Percentiles rank a stretch among this genome's conserved stretches.
Conservation (phyloP, 2,888 invertebrate species). For the Leptothorax acervorum region DNA sequence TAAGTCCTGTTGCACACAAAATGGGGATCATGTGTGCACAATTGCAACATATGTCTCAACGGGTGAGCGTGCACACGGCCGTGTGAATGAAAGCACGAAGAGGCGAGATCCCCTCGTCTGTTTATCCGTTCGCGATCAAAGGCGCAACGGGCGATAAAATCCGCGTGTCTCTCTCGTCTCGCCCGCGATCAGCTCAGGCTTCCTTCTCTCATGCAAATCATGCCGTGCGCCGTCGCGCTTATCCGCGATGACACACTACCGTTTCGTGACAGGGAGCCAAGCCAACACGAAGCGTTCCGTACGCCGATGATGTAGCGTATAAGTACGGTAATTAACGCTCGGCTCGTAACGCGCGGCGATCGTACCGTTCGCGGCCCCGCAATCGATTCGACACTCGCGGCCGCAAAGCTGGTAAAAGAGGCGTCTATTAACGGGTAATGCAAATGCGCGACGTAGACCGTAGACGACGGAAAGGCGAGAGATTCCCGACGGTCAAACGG, state of each 20-base stretch:
- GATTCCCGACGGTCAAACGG: constrained; percentile 13
- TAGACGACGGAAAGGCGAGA: not conserved
- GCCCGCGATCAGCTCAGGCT: too few relatives aligned
- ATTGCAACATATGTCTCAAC: constrained; percentile 44
- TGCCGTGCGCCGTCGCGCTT: constrained; percentile 21
- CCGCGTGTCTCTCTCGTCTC: too few relatives aligned
- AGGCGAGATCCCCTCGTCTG: not conserved
- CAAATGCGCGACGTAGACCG: too few relatives aligned
- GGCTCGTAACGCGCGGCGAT: not conserved
- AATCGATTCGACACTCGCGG: too few relatives aligned
- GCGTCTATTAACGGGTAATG: too few relatives aligned
- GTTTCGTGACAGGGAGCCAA: constrained; percentile 33
- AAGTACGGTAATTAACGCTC: constrained; percentile 31
- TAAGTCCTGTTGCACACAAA: constrained; percentile 5
- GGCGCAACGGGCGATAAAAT: too few relatives aligned
- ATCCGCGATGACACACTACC: constrained; percentile 35
- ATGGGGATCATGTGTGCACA: constrained; percentile 26
- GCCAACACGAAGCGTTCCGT: not conserved
- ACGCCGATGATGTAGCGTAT: constrained; percentile 4
- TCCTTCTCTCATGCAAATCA: constrained; percentile 20
- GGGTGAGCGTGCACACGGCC: not conserved
- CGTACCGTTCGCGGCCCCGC: too few relatives aligned
- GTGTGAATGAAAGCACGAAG: not conserved
- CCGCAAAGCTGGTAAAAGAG: too few relatives aligned
- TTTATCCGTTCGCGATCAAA: too few relatives aligned